Percentiles rank a stretch among this genome's conserved stretches.
phyloP scores from a whole-genome alignment of 2,888 invertebrate species.

The Tupiocoris notatus region DNA sequence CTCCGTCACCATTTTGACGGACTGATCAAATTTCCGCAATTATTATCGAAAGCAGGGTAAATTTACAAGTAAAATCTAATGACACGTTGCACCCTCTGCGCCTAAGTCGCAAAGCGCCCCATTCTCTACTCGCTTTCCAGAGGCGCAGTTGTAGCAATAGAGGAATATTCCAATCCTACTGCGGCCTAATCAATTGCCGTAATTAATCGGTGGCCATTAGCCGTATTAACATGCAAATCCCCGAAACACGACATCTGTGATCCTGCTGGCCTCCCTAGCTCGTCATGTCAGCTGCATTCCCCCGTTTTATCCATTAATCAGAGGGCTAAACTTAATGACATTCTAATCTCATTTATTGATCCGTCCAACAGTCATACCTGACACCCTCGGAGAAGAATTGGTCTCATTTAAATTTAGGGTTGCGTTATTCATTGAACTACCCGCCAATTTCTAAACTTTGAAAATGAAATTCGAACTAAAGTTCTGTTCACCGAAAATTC shows the following conservation, averaged over 20 bases:
- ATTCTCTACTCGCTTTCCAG: neutral
- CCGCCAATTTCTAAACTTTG: conserved; percentile 19
- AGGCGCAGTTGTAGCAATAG: neutral
- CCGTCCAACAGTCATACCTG: neutral
- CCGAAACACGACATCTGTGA: conserved; percentile 34
- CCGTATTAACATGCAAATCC: conserved; percentile 41
- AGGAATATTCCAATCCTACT: conserved; percentile 2
- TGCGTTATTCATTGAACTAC: conserved; percentile 16
- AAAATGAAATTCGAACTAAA: no score
- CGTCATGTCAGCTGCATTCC: neutral
- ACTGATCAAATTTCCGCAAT: no score
- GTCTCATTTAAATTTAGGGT: neutral
- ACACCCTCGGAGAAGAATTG: no score
- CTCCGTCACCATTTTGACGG: no score
- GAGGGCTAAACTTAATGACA: neutral
- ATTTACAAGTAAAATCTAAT: no score
- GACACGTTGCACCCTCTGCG: no score
- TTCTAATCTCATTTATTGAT: neutral
- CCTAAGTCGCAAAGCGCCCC: no score
- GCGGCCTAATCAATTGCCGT: conserved; percentile 34
- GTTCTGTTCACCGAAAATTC: no score
- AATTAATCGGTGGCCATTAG: conserved; percentile 40
- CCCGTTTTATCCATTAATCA: neutral
- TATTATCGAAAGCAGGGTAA: no score
- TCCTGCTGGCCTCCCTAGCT: neutral